Conservation (phyloP, 2,888 invertebrate species). For the Lasioglossum figueresi region DNA sequence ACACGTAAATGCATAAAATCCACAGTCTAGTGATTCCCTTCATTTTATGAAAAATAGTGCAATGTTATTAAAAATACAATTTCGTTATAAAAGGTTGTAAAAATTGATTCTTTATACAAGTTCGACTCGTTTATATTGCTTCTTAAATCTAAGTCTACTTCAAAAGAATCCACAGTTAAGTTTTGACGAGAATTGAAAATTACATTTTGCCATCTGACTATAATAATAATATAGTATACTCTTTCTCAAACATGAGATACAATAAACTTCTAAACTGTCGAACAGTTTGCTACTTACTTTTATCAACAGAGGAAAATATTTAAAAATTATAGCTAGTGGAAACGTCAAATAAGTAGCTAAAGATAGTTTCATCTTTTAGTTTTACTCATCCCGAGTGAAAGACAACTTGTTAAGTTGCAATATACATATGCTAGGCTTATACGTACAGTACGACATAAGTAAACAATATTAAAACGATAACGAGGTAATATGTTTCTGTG, state of each 20-base stretch:
- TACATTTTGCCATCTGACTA: not conserved
- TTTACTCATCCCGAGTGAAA: conserved; percentile 11
- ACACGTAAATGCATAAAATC: not conserved
- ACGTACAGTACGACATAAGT: conserved; percentile 41
- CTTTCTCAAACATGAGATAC: not conserved
- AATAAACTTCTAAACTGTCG: not conserved
- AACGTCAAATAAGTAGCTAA: conserved; percentile 2
- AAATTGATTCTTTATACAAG: not conserved
- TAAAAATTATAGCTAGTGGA: not conserved
- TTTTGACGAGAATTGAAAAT: not conserved
- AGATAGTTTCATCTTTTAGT: conserved; percentile 5
- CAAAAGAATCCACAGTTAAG: not conserved
- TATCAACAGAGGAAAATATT: not conserved
- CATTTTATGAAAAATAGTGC: not conserved
- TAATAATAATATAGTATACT: no score
- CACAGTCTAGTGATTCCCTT: not conserved
- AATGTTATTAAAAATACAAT: not conserved
- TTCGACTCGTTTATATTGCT: not conserved
- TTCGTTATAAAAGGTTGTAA: not conserved
- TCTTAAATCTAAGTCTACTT: not conserved
- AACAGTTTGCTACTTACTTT: not conserved
- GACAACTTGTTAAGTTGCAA: conserved; percentile 26
- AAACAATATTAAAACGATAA: conserved; percentile 42
- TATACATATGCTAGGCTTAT: conserved; percentile 25
- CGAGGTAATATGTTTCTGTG: conserved; percentile 42